Base-by-base conservation (phyloP, 2,113 vertebrate genomes). In the human region DNA sequence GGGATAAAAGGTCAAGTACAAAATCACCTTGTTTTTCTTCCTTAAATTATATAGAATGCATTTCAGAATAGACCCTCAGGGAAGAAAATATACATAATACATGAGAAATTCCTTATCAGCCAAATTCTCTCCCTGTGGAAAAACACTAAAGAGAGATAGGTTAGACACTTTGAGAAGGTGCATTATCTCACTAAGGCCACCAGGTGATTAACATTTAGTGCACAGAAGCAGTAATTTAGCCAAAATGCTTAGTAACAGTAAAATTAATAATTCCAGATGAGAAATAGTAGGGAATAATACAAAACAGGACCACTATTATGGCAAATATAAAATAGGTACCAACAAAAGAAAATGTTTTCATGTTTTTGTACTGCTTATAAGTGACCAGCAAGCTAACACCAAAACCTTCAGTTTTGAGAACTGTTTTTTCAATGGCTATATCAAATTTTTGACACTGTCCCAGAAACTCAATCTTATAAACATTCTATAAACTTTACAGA, bases 11-110 rank as follows among this genome's bases (percentile, higher is more conserved):
- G 76, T 95, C 59, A 97, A 96, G 40, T 79, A 68, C 35, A 68
- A 57, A 95, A 75, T 90, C 52, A 73, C 32, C 75, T 79, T 89
- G 22, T 93, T 97, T 97, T 91, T 40, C 38, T 96, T 88, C 40
- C 59, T 97, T 97, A 93, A 97, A 86, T 83, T 75, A 92, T 68
- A 95, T 14, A 30, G 57, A 96, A 90, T 80, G 22, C 2, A 97
- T 89, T 97, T 98, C 81, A 96, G 76, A 98, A 96, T 38, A 97
- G 14, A 97, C 52, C 55, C 50, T 90, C 11, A 30, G 68, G 27
- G 50, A 95, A 96, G 64, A 94, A 96, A 95, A 83, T 23, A 93
- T 52, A 95, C 45, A 75, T 38, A 88, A 87, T 72, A 92, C 22
- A 55, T 43, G 48, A 82, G n/a, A 93, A 89, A 96, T 94, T 87